Percentiles rank a stretch among this genome's conserved stretches.
phyloP scores from a whole-genome alignment of 2,888 invertebrate genomes.

The Tachina fera region DNA sequence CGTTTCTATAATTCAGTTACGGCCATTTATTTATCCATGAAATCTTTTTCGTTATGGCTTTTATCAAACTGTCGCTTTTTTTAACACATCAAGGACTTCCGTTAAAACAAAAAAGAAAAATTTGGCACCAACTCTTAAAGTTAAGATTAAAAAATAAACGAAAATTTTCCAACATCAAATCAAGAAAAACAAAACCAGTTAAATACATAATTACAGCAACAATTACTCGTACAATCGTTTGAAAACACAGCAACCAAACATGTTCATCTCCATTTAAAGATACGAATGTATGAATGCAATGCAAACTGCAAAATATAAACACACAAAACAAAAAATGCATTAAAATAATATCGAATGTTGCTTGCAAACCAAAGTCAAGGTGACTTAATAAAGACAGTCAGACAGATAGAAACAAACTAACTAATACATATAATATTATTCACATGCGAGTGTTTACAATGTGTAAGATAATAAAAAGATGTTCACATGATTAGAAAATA shows the following conservation, averaged over 20 bases:
- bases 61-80: neutral
- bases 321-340: slow-evolving; percentile 7
- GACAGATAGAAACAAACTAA: slow-evolving; percentile 3
- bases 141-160: slow-evolving; percentile 3
- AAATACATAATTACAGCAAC: slow-evolving; percentile 43
- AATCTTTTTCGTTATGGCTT: neutral
- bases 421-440: slow-evolving; percentile 26
- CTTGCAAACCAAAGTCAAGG: slow-evolving; percentile 63
- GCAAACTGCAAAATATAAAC: neutral
- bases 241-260: slow-evolving; percentile 29
- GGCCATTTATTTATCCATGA: neutral
- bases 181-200: slow-evolving; percentile 37
- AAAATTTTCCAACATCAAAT: slow-evolving; percentile 33
- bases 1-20: neutral
- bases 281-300: neutral
- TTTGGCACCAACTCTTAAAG: neutral
- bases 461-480: slow-evolving; percentile 13
- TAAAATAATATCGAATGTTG: slow-evolving; percentile 17
- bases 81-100: slow-evolving; percentile 45
- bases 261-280: slow-evolving; percentile 51
- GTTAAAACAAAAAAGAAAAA: slow-evolving; percentile 10
- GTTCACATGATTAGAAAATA: slow-evolving; percentile 40
- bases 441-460: slow-evolving; percentile 16
- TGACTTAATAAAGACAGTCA: slow-evolving; percentile 43
- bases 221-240: slow-evolving; percentile 17